Conservation (phyloP, 92 coral and sea anemone genomes). For the Palythoa heliodiscus region DNA sequence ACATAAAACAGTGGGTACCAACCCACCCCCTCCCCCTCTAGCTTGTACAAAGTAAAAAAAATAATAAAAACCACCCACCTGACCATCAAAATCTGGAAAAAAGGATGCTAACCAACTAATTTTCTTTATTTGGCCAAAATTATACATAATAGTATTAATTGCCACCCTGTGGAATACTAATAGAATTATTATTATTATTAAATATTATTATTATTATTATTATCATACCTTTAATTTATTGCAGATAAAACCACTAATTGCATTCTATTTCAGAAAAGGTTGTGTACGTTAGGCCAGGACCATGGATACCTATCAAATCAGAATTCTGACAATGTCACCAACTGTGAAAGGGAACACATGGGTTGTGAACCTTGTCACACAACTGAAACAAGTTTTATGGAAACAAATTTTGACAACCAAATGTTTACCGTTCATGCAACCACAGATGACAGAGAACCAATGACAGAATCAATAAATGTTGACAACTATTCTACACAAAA, state of each 20-base stretch:
- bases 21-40: no score
- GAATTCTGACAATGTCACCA: slow-evolving; percentile 28
- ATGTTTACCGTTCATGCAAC: not conserved
- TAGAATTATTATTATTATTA: no score
- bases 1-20: no score
- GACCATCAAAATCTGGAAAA: no score
- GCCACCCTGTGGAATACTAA: no score
- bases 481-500: not conserved
- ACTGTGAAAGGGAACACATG: slow-evolving; percentile 32
- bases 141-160: no score
- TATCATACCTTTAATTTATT: no score
- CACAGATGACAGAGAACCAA: not conserved
- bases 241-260: not conserved
- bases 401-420: not conserved
- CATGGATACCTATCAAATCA: not conserved
- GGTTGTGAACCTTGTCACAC: not conserved
- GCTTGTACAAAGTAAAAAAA: no score
- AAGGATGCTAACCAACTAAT: no score
- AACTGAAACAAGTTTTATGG: not conserved
- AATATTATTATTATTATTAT: no score
- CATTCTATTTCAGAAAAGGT: slow-evolving; percentile 24
- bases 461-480: slow-evolving; percentile 4
- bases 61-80: no score
- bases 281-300: slow-evolving; percentile 2
- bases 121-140: no score